Evolutionary conservation across 2,888 invertebrate genomes (phyloP).

Genomic region (Anoplius nigerrimus): DNA sequence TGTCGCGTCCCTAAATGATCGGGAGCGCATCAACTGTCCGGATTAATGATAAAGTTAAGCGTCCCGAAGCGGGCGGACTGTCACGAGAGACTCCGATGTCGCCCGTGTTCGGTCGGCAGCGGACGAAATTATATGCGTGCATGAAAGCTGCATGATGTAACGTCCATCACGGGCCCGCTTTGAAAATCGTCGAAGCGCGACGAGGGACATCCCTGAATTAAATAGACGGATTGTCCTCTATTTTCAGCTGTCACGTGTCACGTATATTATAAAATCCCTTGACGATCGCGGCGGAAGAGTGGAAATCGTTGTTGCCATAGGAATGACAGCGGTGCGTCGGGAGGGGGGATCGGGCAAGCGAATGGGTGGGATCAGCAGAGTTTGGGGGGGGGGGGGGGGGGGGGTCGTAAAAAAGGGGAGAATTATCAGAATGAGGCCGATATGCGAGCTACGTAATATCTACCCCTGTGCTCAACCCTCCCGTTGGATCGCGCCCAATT

Average conservation of each 20-base stretch:
- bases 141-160: slow-evolving; percentile 25
- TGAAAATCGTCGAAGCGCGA: slow-evolving; percentile 6
- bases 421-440: too few relatives aligned
- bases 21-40: too few relatives aligned
- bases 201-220: slow-evolving; percentile 12
- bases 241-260: slow-evolving; percentile 26
- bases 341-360: too few relatives aligned
- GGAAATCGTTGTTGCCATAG: slow-evolving; percentile 1
- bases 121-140: slow-evolving; percentile 22
- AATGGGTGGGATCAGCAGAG: too few relatives aligned
- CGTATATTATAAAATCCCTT: slow-evolving; percentile 18
- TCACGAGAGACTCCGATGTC: too few relatives aligned
- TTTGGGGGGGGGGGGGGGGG: too few relatives aligned
- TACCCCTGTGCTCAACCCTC: too few relatives aligned
- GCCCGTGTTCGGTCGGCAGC: background rate
- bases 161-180: slow-evolving; percentile 25
- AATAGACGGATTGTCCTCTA: slow-evolving; percentile 21
- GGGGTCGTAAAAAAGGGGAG: too few relatives aligned
- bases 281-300: background rate
- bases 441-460: too few relatives aligned
- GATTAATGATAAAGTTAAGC: slow-evolving; percentile 10
- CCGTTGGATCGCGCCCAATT: too few relatives aligned
- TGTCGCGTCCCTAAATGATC: too few relatives aligned
- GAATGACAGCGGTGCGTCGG: too few relatives aligned
- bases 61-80: slow-evolving; percentile 8